phyloP scores from a whole-genome alignment of 2,113 vertebrate species.

The Gracilinanus agilis region DNA sequence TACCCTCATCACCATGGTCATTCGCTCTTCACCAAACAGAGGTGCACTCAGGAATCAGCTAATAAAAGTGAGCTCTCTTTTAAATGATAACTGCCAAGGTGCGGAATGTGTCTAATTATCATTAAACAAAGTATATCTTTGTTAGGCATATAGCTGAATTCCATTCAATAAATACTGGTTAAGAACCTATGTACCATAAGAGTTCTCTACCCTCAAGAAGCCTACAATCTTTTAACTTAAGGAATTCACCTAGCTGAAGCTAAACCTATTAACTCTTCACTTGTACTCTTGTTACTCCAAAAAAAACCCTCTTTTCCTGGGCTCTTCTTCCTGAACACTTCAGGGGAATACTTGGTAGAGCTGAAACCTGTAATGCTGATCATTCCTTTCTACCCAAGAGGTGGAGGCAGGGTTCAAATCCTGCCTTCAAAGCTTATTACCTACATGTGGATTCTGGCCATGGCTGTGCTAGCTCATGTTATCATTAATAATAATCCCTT shows the following conservation, averaged over 20 bases:
- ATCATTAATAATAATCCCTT: neutral
- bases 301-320: neutral
- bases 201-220: neutral
- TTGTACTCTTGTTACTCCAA: neutral
- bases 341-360: neutral
- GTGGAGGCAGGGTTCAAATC: neutral
- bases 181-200: slow-evolving; percentile 22
- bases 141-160: neutral
- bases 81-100: neutral
- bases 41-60: neutral
- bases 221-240: neutral
- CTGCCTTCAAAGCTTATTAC: too few relatives aligned
- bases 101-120: neutral
- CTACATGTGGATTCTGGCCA: neutral
- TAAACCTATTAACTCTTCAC: too few relatives aligned
- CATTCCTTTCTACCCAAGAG: neutral
- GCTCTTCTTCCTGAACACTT: neutral
- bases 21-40: neutral
- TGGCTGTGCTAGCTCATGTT: neutral
- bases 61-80: neutral
- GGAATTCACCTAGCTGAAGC: too few relatives aligned
- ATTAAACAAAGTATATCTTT: neutral
- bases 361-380: neutral
- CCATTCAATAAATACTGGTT: slow-evolving; percentile 14
- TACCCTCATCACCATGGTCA: neutral